Evolutionary conservation across 92 coral and sea anemone genomes (phyloP).

Genomic region (Parazoanthus darwini): DNA sequence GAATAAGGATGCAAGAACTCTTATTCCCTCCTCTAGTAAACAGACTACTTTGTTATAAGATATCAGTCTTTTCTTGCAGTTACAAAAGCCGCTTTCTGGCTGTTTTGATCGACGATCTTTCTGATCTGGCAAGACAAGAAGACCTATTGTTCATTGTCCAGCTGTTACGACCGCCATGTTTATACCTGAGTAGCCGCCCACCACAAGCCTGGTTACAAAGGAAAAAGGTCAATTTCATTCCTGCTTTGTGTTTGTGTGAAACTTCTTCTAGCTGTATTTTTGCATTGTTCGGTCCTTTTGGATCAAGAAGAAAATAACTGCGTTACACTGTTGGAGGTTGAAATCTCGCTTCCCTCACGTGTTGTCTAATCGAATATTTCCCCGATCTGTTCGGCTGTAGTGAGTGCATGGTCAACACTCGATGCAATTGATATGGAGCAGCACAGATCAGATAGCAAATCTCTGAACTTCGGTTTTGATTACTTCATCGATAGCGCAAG

Average conservation of each 20-base stretch:
- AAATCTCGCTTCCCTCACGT: too few relatives aligned
- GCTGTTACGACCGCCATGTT: constrained; percentile 1
- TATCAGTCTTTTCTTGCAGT: background rate
- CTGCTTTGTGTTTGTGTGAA: background rate
- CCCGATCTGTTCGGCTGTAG: too few relatives aligned
- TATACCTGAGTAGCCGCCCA: constrained; percentile 25
- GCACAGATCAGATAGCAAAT: constrained; percentile 24
- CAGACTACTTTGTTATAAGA: too few relatives aligned
- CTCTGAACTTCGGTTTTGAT: constrained; percentile 69
- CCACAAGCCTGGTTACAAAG: constrained; percentile 19
- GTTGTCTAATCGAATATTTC: too few relatives aligned
- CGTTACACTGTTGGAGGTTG: too few relatives aligned
- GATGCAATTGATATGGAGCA: background rate
- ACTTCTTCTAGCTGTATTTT: background rate
- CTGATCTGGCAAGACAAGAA: too few relatives aligned
- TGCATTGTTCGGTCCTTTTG: too few relatives aligned
- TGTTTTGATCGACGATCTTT: background rate
- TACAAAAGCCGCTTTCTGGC: background rate
- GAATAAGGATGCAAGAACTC: too few relatives aligned
- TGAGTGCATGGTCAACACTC: background rate
- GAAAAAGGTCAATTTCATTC: background rate
- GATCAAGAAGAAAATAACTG: too few relatives aligned
- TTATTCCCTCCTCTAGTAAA: background rate
- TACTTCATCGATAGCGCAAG: constrained; percentile 77
- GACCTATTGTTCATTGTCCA: background rate